phyloP scores from a whole-genome alignment of 2,113 vertebrate genomes.

The Ifrita kowaldi region DNA sequence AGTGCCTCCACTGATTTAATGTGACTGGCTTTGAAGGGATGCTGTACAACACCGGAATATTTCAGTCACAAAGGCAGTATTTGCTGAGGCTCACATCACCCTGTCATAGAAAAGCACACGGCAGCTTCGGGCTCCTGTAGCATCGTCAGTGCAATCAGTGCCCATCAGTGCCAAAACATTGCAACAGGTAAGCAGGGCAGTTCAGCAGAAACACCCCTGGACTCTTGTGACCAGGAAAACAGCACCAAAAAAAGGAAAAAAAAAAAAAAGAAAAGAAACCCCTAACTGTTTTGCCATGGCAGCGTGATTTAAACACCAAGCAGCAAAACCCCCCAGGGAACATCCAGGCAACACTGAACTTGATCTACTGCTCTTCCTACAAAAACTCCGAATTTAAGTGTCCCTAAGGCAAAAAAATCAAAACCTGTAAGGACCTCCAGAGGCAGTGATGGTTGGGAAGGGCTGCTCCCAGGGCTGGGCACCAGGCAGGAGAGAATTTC shows the following conservation, averaged over 20 bases:
- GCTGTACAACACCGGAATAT: neutral
- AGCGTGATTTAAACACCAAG: neutral
- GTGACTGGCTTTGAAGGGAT: neutral
- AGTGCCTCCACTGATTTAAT: neutral
- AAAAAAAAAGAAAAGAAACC: too few relatives aligned
- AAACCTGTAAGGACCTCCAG: neutral
- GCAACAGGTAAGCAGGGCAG: neutral
- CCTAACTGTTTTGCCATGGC: neutral
- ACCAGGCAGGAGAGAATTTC: neutral
- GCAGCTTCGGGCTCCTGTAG: neutral
- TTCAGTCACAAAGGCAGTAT: neutral
- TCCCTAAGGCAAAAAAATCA: neutral
- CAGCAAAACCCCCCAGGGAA: neutral
- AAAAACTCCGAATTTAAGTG: neutral
- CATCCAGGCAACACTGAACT: too few relatives aligned
- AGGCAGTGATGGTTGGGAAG: neutral
- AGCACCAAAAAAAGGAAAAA: neutral
- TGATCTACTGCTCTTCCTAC: too few relatives aligned
- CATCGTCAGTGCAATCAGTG: neutral
- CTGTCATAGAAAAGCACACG: neutral
- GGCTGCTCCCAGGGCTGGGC: neutral
- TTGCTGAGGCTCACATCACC: rapidly evolving
- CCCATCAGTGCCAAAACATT: neutral
- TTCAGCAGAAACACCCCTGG: neutral
- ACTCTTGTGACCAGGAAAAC: neutral